Evolutionary conservation across 2,888 invertebrate genomes (phyloP).

Genomic region (Thyatira batis): DNA sequence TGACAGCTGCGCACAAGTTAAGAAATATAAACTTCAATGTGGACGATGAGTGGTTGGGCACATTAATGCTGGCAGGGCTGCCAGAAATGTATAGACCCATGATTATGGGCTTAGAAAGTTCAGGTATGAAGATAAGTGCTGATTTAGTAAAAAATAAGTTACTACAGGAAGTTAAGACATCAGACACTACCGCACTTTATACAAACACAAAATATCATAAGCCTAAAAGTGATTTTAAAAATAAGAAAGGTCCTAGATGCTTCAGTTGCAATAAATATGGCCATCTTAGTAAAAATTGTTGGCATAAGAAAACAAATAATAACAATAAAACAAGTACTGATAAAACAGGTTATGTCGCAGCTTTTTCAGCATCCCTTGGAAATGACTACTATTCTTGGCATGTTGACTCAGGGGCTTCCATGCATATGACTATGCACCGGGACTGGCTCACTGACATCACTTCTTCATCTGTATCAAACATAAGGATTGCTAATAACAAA

Average conservation of each 20-base stretch:
- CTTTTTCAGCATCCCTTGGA: no score
- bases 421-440: no score
- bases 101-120: not conserved
- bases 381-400: no score
- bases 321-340: slow-evolving; percentile 5
- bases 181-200: not conserved
- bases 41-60: not conserved
- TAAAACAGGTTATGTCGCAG: no score
- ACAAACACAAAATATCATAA: not conserved
- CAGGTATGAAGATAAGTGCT: not conserved
- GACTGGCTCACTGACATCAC: no score
- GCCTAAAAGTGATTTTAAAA: not conserved
- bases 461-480: no score
- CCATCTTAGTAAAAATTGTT: slow-evolving; percentile 9
- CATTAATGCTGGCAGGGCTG: not conserved
- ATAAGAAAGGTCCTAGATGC: slow-evolving; percentile 9
- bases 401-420: no score
- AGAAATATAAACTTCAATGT: slow-evolving; percentile 13
- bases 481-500: no score
- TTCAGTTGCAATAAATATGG: slow-evolving; percentile 13
- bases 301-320: slow-evolving; percentile 2
- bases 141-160: not conserved
- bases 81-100: not conserved
- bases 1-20: slow-evolving; percentile 14
- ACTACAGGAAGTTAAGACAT: not conserved